Base-by-base conservation (phyloP, 2,797 vertebrate genomes). In the Rhinella marina region DNA sequence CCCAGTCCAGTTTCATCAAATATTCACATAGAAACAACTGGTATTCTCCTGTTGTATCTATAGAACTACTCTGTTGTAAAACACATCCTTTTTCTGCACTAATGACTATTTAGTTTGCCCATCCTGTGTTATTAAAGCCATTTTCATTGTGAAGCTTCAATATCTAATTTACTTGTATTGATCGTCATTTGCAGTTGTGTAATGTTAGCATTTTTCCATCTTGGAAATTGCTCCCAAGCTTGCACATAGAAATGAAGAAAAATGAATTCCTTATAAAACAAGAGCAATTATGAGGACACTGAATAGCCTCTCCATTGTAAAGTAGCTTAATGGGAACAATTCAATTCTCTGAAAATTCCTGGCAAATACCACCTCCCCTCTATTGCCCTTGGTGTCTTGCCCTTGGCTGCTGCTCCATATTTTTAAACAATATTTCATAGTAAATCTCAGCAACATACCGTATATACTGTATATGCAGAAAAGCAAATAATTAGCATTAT, bases 161-260 rank as follows among this genome's bases (percentile, higher is more conserved):
- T 81, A 81, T 62, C 61, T 41, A 81, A 81, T 64, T 81, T 62
- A 64, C 80, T 81, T 81, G 61, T 41, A 64, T 81, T 81, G 57
- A 77, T 64, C 56, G 57, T 66, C 80, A 81, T 81, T 81, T 77
- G 75, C 75, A 77, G 50, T 54, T 77, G 75, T 77, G 75, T 77
- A 54, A 54, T 17, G 50, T 54, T 54, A 54, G 75, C 48, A 12
- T 54, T 77, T 77, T 77, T 77, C 75, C 75, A 52, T 77, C 75
- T 77, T 54, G 50, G 7, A 77, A 77, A 77, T 25, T 54, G 75
- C 50, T 77, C 72, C 72, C 72, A 50, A 75, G 72, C 72, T 75
- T 50, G n/a, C 75, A 77, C 50, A 52, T 54, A n/a, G 50, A 77
- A 77, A 77, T 77, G 6, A 77, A 77, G 48, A 77, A 77, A 77